Percentiles rank a stretch among this genome's conserved stretches.
Conservation (phyloP, 30 jellyfish, hydroid and myxozoan species). For the Cassiopea xamachana region DNA sequence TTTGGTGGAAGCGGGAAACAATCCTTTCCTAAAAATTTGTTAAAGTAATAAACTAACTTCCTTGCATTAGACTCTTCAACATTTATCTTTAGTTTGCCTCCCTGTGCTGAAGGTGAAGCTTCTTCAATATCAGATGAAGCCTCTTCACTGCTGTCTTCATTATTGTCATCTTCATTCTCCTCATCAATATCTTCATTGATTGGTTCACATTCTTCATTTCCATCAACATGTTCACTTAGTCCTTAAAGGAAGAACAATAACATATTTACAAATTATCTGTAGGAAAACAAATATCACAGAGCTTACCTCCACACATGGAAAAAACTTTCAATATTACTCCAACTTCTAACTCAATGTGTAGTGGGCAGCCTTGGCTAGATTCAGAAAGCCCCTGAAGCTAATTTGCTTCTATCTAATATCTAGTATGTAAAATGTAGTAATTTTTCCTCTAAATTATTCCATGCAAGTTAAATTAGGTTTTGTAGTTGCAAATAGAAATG, state of each 20-base stretch:
- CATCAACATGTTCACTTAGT: not conserved
- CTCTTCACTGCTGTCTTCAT: slow-evolving; percentile 9
- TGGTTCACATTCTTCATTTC: slow-evolving; percentile 45
- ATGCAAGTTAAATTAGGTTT: too few species aligned
- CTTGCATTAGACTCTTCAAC: not conserved
- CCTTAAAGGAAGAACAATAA: slow-evolving; percentile 19
- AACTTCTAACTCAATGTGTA: not conserved
- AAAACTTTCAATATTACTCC: not conserved
- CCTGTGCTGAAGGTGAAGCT: not conserved
- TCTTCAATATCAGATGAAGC: slow-evolving; percentile 47
- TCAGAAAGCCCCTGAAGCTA: not conserved
- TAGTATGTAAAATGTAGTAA: too few species aligned
- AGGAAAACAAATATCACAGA: not conserved
- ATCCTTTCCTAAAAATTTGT: too few species aligned
- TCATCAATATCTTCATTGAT: slow-evolving; percentile 22
- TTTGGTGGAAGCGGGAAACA: too few species aligned
- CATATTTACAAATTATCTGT: too few species aligned
- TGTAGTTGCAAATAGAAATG: too few species aligned
- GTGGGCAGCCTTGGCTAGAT: not conserved
- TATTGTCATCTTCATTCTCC: slow-evolving; percentile 3
- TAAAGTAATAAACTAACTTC: not conserved
- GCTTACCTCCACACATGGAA: not conserved
- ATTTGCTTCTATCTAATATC: too few species aligned
- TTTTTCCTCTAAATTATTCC: too few species aligned
- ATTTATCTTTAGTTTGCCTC: not conserved